Percentiles rank a stretch among this genome's conserved stretches.
Evolutionary conservation across 1,140 invertebrate genomes (phyloP).

Genomic region (Venturia canescens): DNA sequence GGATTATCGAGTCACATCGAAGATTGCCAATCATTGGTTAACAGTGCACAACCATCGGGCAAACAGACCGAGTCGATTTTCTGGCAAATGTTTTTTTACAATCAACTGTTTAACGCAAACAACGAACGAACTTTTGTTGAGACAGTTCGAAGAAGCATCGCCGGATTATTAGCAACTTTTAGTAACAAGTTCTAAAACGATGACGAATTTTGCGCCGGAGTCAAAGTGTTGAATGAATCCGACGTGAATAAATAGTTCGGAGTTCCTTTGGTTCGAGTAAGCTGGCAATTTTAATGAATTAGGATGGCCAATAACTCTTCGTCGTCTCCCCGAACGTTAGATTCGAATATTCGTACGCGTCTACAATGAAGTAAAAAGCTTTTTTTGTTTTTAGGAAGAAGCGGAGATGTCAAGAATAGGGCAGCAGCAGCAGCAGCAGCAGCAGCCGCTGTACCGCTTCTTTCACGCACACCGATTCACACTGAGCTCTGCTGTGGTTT

Average conservation of each 20-base stretch:
- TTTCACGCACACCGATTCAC: background rate
- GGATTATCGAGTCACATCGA: too few species aligned
- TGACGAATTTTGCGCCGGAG: too few species aligned
- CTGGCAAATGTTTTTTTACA: too few species aligned
- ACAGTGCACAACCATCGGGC: background rate
- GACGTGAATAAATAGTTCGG: background rate
- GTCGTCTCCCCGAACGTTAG: background rate
- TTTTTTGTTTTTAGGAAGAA: background rate
- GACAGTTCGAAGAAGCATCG: too few species aligned
- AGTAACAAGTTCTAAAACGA: background rate
- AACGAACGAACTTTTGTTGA: too few species aligned
- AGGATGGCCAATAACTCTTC: background rate
- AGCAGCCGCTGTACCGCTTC: background rate
- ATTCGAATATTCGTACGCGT: too few species aligned
- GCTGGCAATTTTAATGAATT: background rate
- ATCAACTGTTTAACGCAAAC: background rate
- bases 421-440: too few species aligned
- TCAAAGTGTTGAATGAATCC: background rate
- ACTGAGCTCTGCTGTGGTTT: conserved; percentile 46
- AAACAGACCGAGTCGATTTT: too few species aligned
- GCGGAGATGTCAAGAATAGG: conserved; percentile 49
- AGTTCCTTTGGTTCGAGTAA: background rate
- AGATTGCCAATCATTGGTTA: background rate
- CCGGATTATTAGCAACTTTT: too few species aligned
- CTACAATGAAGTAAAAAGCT: background rate